Percentiles rank a stretch among this genome's conserved stretches.
phyloP scores from a whole-genome alignment of 1,140 invertebrate species.

The Nasonia vitripennis region DNA sequence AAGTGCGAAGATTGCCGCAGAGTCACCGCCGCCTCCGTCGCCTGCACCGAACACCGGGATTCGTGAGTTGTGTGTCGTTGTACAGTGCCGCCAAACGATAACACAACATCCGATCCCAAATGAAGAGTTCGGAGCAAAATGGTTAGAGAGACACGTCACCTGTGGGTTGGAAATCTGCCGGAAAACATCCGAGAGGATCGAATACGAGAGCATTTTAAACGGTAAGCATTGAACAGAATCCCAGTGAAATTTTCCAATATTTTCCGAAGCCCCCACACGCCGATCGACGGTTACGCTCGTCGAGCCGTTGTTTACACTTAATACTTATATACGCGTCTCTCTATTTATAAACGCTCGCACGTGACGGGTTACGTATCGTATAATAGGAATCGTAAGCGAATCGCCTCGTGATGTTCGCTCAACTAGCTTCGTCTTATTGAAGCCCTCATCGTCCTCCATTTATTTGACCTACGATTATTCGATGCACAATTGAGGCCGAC shows the following conservation, averaged over 20 bases:
- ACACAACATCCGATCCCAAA: conserved; percentile 80
- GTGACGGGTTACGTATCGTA: conserved; percentile 15
- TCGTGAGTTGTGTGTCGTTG: conserved; percentile 74
- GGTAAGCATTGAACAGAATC: conserved; percentile 79
- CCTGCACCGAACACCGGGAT: conserved; percentile 44
- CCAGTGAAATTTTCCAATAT: conserved; percentile 1
- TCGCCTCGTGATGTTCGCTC: not conserved
- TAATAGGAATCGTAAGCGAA: not conserved
- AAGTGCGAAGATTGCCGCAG: conserved; percentile 9
- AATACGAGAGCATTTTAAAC: conserved; percentile 97
- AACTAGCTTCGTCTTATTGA: not conserved
- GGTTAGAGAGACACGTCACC: conserved; percentile 99
- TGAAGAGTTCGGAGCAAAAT: conserved; percentile 90
- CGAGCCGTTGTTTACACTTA: conserved; percentile 22
- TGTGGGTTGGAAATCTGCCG: conserved; percentile 99
- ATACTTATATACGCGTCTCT: not conserved
- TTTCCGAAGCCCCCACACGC: not conserved
- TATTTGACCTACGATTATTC: not conserved
- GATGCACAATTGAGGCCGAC: not conserved
- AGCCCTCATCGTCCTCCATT: not conserved
- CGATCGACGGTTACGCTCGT: not conserved
- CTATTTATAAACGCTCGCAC: conserved; percentile 22
- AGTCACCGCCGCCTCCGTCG: not conserved
- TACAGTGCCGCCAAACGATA: conserved; percentile 76
- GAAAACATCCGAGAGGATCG: conserved; percentile 97